A percentile compares a stretch with the other conserved stretches of the same genome.
Conservation (phyloP, 37 sponge, comb jelly and placozoan species). For the Beroe forskalii region DNA sequence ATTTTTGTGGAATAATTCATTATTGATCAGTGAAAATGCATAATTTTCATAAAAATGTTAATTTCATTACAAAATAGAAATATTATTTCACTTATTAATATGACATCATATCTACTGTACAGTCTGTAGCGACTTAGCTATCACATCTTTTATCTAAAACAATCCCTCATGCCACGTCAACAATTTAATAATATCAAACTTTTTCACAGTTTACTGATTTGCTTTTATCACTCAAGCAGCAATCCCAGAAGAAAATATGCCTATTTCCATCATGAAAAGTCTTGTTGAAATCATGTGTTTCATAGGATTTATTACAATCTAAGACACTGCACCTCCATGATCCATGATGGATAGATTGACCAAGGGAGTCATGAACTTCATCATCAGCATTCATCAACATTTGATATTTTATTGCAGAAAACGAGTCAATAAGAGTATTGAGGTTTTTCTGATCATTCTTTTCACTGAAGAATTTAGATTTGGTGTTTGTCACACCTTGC, state of each 20-base stretch:
- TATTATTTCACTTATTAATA: too few relatives aligned
- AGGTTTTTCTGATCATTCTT: background rate
- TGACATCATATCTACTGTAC: too few relatives aligned
- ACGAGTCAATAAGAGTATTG: background rate
- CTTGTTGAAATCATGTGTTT: background rate
- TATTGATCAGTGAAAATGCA: too few relatives aligned
- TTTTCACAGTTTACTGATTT: background rate
- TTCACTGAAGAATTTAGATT: background rate
- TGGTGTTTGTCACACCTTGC: background rate
- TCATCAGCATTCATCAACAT: background rate
- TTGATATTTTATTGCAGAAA: background rate
- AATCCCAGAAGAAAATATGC: slow-evolving; percentile 61
- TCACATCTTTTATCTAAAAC: too few relatives aligned
- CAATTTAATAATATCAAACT: background rate
- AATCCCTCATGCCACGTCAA: too few relatives aligned
- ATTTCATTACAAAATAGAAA: too few relatives aligned
- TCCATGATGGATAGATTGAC: slow-evolving; percentile 17
- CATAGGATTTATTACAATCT: background rate
- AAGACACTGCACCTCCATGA: slow-evolving; percentile 38
- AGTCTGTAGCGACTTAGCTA: too few relatives aligned
- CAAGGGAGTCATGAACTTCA: slow-evolving; percentile 40
- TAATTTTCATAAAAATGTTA: too few relatives aligned
- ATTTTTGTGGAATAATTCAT: too few relatives aligned
- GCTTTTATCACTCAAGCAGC: slow-evolving; percentile 35
- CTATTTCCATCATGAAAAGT: slow-evolving; percentile 2